Percentiles rank a stretch among this genome's conserved stretches.
Conservation (phyloP, 2,113 vertebrate species). For the Erinaceus europaeus region DNA sequence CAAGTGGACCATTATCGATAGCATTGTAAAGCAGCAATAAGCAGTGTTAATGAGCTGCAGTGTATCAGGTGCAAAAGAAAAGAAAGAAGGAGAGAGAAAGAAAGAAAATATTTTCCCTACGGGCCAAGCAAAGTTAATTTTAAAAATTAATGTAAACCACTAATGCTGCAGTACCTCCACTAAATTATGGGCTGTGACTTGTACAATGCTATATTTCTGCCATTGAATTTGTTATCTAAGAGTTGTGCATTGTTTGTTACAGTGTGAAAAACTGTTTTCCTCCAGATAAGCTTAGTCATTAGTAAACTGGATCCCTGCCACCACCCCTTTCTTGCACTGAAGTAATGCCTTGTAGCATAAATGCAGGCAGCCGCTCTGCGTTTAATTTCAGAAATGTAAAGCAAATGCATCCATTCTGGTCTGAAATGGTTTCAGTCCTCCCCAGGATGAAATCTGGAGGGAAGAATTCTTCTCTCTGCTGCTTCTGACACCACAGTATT, state of each 20-base stretch:
- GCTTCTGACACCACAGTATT: constrained; percentile 27
- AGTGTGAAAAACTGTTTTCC: constrained; percentile 86
- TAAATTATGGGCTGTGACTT: constrained; percentile 82
- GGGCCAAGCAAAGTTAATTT: constrained; percentile 87
- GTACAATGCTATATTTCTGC: constrained; percentile 80
- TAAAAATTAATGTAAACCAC: constrained; percentile 87
- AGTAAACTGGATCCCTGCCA: constrained; percentile 84
- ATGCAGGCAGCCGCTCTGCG: constrained; percentile 62
- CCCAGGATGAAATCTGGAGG: constrained; percentile 67
- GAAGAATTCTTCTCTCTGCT: constrained; percentile 29
- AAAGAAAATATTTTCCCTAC: constrained; percentile 81
- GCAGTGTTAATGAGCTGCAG: constrained; percentile 84
- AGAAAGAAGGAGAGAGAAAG: background rate
- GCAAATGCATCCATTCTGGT: constrained; percentile 75
- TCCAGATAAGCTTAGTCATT: constrained; percentile 86
- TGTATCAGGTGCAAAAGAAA: constrained; percentile 76
- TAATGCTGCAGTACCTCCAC: constrained; percentile 82
- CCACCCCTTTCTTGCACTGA: constrained; percentile 72
- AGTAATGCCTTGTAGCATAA: constrained; percentile 75
- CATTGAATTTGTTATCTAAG: constrained; percentile 85
- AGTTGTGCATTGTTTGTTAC: constrained; percentile 84
- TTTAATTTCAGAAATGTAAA: constrained; percentile 81
- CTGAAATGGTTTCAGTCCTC: constrained; percentile 76
- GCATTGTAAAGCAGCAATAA: constrained; percentile 73
- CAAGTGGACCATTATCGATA: constrained; percentile 81